Evolutionary conservation across 2,797 vertebrate species (phyloP).

Genomic region (Clarias fuscus): DNA sequence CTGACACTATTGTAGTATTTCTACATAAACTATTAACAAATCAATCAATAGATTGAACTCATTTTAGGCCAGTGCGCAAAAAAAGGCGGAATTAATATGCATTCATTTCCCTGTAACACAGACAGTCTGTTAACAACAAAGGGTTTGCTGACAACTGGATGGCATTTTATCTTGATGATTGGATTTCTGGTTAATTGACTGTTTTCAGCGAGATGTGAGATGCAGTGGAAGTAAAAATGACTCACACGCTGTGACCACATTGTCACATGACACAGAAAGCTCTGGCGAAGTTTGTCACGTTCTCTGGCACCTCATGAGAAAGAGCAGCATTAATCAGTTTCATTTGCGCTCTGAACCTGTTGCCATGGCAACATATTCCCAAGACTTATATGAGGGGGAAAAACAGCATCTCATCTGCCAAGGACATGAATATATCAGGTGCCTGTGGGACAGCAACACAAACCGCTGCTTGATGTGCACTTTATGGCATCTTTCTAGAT

Average conservation of each 20-base stretch:
- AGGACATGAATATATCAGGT: slow-evolving; percentile 57
- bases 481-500: slow-evolving; percentile 25
- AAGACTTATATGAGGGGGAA: slow-evolving; percentile 53
- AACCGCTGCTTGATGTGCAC: slow-evolving; percentile 53
- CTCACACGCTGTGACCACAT: slow-evolving; percentile 15
- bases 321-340: slow-evolving; percentile 59
- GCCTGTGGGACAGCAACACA: slow-evolving; percentile 53
- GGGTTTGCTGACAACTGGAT: slow-evolving; percentile 14
- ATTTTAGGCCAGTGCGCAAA: not conserved
- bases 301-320: slow-evolving; percentile 46
- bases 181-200: slow-evolving; percentile 25
- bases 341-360: slow-evolving; percentile 55
- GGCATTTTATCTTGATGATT: slow-evolving; percentile 4
- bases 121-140: slow-evolving; percentile 10
- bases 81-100: not conserved
- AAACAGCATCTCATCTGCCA: slow-evolving; percentile 53
- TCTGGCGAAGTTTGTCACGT: slow-evolving; percentile 42
- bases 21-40: not conserved
- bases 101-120: not conserved
- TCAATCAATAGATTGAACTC: not conserved
- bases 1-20: not conserved
- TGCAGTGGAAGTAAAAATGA: slow-evolving; percentile 42
- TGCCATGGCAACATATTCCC: slow-evolving; percentile 60
- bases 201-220: slow-evolving; percentile 22
- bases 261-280: slow-evolving; percentile 40